Evolutionary conservation across 2,113 vertebrate species (phyloP), one percentile per base, ranked within the genome.

Genomic region (Balaenoptera acutorostrata): DNA sequence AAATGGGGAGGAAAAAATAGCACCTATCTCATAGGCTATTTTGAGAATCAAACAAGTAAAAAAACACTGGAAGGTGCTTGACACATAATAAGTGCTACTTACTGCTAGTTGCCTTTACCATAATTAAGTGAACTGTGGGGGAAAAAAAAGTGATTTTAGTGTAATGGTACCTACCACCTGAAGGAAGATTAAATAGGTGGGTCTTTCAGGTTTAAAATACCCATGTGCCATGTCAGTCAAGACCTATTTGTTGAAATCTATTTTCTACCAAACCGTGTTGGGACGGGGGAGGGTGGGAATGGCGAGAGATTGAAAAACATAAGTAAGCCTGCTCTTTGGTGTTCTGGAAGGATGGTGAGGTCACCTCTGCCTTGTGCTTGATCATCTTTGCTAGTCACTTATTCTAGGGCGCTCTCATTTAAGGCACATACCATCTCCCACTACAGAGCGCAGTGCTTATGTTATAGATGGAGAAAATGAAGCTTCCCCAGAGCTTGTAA

Each of bases 251-350:
- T 71, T 55, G 77, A 36, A 10, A 55, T 83, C 46, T 82, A 6
- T 78, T 92, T 94, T 29, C 77, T 55, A 0, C 80, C 10, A 23
- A 63, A 17, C 3, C 14, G 25, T 82, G 0, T 15, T 44, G 8
- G 17, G 11, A 11, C 0, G 4, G 21, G 11, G 8, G 31, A 20
- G 1, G 0, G 33, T 59, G 36, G 59, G 1, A 1, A 0, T 18
- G 9, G 52, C 5, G 4, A 10, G 72, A 15, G 44, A 31, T 17
- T 15, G 0, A 52, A 27, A 39, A 71, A 41, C 29, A 3, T 4
- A 14, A 69, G 74, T 14, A 39, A 52, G 44, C 23, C 41, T 72
- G 52, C 52, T 63, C 17, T n/a, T 25, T 5, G 3, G 66, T 49
- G 20, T 44, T 59, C 8, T 27, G 69, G 77, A 39, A 33, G 75